Evolutionary conservation across 2,797 vertebrate species (phyloP).

Genomic region (Chelon auratus): DNA sequence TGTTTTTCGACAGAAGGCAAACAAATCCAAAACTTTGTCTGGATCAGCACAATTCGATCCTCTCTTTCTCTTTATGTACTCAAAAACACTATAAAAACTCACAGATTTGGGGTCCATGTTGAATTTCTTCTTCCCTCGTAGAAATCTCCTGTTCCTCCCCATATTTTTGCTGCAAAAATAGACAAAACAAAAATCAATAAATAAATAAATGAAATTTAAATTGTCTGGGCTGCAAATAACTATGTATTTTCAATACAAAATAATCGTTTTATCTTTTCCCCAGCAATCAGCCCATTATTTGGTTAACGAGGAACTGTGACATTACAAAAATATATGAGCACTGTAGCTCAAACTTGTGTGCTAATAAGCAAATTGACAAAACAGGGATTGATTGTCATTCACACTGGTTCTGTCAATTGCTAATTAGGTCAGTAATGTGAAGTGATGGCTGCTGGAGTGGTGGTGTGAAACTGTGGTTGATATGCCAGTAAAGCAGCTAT

Average conservation of each 20-base stretch:
- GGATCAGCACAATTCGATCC: neutral
- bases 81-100: slow-evolving; percentile 32
- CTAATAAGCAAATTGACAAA: too few relatives aligned
- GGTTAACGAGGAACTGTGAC: too few relatives aligned
- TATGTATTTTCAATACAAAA: too few relatives aligned
- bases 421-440: neutral
- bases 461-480: slow-evolving; percentile 1
- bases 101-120: slow-evolving; percentile 93
- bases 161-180: slow-evolving; percentile 82
- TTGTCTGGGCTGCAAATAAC: too few relatives aligned
- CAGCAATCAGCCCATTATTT: too few relatives aligned
- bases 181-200: neutral
- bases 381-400: too few relatives aligned
- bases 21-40: too few relatives aligned
- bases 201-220: neutral
- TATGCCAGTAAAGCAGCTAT: slow-evolving; percentile 11
- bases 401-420: too few relatives aligned
- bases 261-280: too few relatives aligned
- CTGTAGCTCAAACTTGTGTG: too few relatives aligned
- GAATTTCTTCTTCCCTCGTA: slow-evolving; percentile 93
- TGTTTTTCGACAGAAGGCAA: neutral
- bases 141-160: slow-evolving; percentile 84
- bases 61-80: neutral
- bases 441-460: neutral
- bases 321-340: too few relatives aligned